Percentiles rank a stretch among this genome's conserved stretches.
phyloP scores from a whole-genome alignment of 2,888 invertebrate species.

The Cryptocephalus primarius region DNA sequence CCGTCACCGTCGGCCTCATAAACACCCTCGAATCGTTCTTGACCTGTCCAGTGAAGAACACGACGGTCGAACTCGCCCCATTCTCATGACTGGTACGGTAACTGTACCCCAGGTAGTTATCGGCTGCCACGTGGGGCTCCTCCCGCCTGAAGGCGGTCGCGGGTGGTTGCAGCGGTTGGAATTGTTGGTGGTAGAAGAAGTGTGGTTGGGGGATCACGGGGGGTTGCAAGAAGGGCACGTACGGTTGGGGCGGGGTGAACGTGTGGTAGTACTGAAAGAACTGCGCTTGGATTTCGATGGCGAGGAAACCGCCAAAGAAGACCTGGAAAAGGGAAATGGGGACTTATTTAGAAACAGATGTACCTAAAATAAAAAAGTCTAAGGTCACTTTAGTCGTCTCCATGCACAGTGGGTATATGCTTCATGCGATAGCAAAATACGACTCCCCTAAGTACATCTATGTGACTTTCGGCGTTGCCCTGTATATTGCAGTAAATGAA shows the following conservation, averaged over 20 bases:
- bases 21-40: no score
- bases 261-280: not conserved
- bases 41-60: constrained; percentile 7
- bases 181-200: not conserved
- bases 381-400: not conserved
- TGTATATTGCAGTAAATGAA: no score
- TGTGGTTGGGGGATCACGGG: not conserved
- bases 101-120: constrained; percentile 9
- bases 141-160: not conserved
- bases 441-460: no score
- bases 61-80: constrained; percentile 9
- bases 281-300: not conserved
- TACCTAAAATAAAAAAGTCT: not conserved
- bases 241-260: no score
- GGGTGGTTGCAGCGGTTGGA: no score
- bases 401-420: no score
- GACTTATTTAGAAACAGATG: not conserved
- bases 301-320: no score
- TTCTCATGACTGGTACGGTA: constrained; percentile 9
- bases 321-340: not conserved
- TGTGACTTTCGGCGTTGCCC: no score
- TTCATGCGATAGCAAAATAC: no score
- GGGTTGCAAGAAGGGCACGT: no score
- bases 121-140: not conserved
- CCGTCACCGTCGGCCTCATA: no score